Evolutionary conservation across 2,888 invertebrate species (phyloP).

Genomic region (Gortyna flavago): DNA sequence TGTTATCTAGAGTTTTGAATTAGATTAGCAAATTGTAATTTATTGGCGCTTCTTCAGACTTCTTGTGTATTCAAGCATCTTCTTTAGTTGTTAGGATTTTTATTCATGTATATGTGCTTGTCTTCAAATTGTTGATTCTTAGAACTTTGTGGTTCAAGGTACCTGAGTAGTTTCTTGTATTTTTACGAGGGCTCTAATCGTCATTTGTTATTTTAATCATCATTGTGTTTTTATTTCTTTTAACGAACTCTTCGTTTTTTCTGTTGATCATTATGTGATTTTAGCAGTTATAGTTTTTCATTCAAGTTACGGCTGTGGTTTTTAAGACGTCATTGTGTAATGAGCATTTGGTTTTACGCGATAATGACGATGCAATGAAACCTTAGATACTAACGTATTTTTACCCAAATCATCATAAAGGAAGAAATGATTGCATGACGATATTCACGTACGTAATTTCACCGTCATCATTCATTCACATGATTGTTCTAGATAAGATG

Average conservation of each 20-base stretch:
- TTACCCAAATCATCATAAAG: neutral
- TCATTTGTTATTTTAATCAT: slow-evolving; percentile 31
- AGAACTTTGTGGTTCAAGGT: slow-evolving; percentile 23
- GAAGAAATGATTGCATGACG: neutral
- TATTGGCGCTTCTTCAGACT: slow-evolving; percentile 9
- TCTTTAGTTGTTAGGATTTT: neutral
- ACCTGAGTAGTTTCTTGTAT: slow-evolving; percentile 4
- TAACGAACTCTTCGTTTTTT: slow-evolving; percentile 33
- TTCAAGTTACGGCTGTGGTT: slow-evolving; percentile 3
- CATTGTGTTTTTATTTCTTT: slow-evolving; percentile 25
- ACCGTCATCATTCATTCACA: slow-evolving; percentile 19
- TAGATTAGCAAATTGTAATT: slow-evolving; percentile 14
- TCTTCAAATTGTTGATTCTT: slow-evolving; percentile 8
- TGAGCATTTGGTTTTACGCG: neutral
- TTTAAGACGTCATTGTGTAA: slow-evolving; percentile 3
- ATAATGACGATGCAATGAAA: neutral
- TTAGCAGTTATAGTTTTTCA: neutral
- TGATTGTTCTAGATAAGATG: slow-evolving; percentile 30
- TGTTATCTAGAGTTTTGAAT: neutral
- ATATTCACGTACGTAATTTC: slow-evolving; percentile 7
- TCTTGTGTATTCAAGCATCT: neutral
- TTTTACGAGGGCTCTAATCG: slow-evolving; percentile 24
- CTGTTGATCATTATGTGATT: slow-evolving; percentile 1
- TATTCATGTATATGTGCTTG: neutral
- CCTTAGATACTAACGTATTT: slow-evolving; percentile 5